Evolutionary conservation across 1,140 invertebrate genomes (phyloP).

Genomic region (Caerostris extrusa): DNA sequence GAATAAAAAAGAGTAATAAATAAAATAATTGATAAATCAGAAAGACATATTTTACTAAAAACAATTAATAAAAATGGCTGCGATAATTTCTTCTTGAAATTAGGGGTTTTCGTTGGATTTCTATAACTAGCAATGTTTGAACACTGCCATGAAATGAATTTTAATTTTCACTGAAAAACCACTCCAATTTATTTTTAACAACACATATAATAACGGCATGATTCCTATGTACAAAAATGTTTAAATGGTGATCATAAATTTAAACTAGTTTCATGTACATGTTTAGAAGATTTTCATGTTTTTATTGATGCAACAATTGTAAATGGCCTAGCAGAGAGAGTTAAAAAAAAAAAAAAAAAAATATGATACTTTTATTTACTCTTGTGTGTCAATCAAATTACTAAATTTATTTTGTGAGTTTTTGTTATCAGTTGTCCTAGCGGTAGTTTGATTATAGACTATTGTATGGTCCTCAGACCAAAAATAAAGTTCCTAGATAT

Average conservation of each 20-base stretch:
- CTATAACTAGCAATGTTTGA: conserved; percentile 19
- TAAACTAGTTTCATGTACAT: conserved; percentile 73
- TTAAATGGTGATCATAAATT: conserved; percentile 67
- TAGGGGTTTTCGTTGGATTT: too few relatives aligned
- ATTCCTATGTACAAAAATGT: conserved; percentile 76
- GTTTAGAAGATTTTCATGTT: conserved; percentile 50
- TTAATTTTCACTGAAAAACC: conserved; percentile 68
- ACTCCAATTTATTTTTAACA: conserved; percentile 74
- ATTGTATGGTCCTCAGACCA: conserved; percentile 65
- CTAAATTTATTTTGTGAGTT: conserved; percentile 54
- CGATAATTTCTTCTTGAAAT: too few relatives aligned
- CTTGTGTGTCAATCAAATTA: conserved; percentile 47
- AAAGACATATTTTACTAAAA: background rate
- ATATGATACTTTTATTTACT: conserved; percentile 2
- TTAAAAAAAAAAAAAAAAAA: too few relatives aligned
- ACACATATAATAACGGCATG: conserved; percentile 42
- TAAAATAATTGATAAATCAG: background rate
- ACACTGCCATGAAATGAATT: conserved; percentile 16
- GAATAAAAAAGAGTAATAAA: background rate
- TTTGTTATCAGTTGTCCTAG: conserved; percentile 74
- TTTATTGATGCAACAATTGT: conserved; percentile 70
- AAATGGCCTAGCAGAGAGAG: conserved; percentile 74
- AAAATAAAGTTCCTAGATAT: conserved; percentile 73
- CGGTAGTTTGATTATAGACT: conserved; percentile 59
- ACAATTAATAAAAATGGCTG: background rate